Evolutionary conservation across 2,797 vertebrate genomes (phyloP).

Genomic region (Myotis findleyi): DNA sequence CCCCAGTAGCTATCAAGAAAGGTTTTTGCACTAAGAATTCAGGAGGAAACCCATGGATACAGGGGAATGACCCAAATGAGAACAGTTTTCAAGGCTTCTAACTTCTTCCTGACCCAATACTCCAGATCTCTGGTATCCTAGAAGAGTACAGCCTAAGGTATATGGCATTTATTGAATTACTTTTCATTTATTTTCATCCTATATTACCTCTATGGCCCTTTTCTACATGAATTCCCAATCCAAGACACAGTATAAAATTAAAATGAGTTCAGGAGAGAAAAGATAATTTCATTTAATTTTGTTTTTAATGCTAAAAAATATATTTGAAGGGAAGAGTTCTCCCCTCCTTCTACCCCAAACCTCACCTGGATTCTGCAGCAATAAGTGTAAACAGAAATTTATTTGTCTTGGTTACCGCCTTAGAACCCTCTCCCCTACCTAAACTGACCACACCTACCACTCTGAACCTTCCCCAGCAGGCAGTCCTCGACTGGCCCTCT

Average conservation of each 20-base stretch:
- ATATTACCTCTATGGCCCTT: not conserved
- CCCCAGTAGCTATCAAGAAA: conserved; percentile 29
- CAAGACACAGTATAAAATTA: not conserved
- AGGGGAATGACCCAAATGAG: not conserved
- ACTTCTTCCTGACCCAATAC: not conserved
- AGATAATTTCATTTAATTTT: not conserved
- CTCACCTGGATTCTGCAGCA: not conserved
- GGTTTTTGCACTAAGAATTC: conserved; percentile 21
- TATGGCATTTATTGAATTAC: not conserved
- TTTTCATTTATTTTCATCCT: not conserved
- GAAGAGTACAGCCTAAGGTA: no score
- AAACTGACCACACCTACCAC: not conserved
- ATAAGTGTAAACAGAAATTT: not conserved
- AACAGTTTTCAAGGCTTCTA: conserved; percentile 36
- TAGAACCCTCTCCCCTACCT: not conserved
- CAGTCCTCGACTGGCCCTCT: not conserved
- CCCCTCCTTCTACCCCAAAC: not conserved
- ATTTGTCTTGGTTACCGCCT: not conserved
- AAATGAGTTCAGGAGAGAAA: conserved; percentile 8
- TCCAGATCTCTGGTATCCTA: not conserved
- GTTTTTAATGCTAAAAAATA: conserved; percentile 48
- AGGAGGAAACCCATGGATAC: not conserved
- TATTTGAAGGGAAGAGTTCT: not conserved
- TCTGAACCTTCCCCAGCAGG: not conserved
- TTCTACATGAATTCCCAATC: not conserved